Evolutionary conservation across 2,888 invertebrate species (phyloP).

Genomic region (Callinectes sapidus): DNA sequence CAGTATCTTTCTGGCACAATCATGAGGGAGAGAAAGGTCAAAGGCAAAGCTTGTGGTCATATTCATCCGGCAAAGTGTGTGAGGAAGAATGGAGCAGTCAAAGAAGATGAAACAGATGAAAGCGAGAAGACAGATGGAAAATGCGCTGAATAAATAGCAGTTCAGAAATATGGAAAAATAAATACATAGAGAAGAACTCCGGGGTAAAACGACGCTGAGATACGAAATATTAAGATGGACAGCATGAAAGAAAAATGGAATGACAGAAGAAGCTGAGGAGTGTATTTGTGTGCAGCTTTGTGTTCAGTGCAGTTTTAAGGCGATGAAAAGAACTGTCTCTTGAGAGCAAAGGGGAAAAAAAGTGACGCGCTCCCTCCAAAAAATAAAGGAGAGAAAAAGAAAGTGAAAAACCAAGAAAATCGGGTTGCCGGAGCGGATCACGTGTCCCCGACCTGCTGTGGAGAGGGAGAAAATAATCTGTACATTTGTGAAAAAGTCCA

Average conservation of each 20-base stretch:
- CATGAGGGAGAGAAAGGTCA: not conserved
- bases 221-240: not conserved
- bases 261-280: not conserved
- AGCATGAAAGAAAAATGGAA: not conserved
- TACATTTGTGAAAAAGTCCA: no score
- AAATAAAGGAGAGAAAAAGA: not conserved
- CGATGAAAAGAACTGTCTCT: not conserved
- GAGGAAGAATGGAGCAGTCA: slow-evolving; percentile 9
- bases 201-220: not conserved
- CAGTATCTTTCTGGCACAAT: not conserved
- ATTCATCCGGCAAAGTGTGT: not conserved
- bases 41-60: not conserved
- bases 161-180: not conserved
- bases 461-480: not conserved
- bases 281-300: not conserved
- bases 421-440: no score
- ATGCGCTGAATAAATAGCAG: not conserved
- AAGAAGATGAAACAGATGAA: not conserved
- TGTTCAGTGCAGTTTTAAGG: not conserved
- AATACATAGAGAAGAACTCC: not conserved
- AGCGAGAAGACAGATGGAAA: not conserved
- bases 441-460: no score
- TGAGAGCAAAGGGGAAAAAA: not conserved
- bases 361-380: not conserved
- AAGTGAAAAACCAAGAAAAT: not conserved